Conservation (phyloP, 1,140 invertebrate genomes). For the Conus betulinus region DNA sequence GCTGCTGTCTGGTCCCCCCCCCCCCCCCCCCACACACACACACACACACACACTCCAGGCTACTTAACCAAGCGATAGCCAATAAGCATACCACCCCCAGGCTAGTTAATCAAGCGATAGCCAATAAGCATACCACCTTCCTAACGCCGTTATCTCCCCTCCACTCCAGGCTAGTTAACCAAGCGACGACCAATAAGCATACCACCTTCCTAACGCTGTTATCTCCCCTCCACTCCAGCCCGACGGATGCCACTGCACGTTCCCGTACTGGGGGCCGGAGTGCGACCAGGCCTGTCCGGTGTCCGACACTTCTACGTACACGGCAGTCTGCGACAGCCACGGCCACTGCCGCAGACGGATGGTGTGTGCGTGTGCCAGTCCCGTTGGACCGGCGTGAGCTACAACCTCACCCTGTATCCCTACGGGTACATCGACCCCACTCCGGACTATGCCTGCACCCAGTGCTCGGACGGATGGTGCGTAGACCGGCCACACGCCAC, state of each 20-base stretch:
- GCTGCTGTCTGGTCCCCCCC: no score
- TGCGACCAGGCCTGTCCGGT: conserved; percentile 11
- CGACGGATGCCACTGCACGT: not conserved
- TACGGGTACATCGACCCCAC: not conserved
- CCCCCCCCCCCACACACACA: no score
- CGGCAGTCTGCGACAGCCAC: not conserved
- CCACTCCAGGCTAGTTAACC: no score
- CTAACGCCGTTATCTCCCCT: no score
- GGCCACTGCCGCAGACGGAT: conserved; percentile 13
- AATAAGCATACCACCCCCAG: no score
- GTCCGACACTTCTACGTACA: not conserved
- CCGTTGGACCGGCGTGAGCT: not conserved
- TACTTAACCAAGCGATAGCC: no score
- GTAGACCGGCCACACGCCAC: no score
- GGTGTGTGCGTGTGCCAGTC: conserved; percentile 8
- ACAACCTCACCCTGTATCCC: not conserved
- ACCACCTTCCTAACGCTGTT: no score
- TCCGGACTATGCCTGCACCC: not conserved
- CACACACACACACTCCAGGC: no score
- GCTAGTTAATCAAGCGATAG: no score
- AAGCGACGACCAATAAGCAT: no score
- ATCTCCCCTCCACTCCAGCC: not conserved
- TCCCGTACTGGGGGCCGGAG: not conserved
- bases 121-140: no score
- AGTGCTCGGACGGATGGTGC: not conserved